Evolutionary conservation across 1,140 invertebrate genomes (phyloP).

Genomic region (Streblospio benedicti): DNA sequence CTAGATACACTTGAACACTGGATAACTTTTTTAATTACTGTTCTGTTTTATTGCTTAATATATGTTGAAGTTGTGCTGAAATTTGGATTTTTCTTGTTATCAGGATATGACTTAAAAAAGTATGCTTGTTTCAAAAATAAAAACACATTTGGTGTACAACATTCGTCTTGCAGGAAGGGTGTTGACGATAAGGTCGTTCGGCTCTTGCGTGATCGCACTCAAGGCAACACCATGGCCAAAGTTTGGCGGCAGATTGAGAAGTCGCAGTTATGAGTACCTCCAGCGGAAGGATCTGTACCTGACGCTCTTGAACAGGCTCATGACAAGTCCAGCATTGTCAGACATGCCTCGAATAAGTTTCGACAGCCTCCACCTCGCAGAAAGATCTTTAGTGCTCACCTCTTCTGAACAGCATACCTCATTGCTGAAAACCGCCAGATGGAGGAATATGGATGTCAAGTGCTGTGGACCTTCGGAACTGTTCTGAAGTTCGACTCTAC

Average conservation of each 20-base stretch:
- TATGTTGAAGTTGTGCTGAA: no score
- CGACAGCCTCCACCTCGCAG: not conserved
- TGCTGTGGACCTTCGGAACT: not conserved
- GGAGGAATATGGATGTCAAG: not conserved
- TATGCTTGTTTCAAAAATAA: no score
- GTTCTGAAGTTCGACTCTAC: conserved; percentile 2
- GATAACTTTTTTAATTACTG: no score
- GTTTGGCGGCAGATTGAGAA: not conserved
- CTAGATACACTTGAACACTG: no score
- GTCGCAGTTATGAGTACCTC: not conserved
- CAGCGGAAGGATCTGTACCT: not conserved
- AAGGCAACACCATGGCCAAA: conserved; percentile 3
- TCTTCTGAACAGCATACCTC: not conserved
- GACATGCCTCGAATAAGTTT: not conserved
- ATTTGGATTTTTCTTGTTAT: no score
- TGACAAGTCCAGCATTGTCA: no score
- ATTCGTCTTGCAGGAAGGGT: not conserved
- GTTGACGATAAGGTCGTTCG: not conserved
- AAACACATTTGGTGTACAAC: no score
- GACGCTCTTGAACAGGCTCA: not conserved
- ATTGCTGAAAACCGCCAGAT: not conserved
- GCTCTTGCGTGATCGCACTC: not conserved
- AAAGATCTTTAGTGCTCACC: not conserved
- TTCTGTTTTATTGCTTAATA: no score
- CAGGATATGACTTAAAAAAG: no score